Conservation (phyloP, 2,113 vertebrate genomes). For the Scomber scombrus region DNA sequence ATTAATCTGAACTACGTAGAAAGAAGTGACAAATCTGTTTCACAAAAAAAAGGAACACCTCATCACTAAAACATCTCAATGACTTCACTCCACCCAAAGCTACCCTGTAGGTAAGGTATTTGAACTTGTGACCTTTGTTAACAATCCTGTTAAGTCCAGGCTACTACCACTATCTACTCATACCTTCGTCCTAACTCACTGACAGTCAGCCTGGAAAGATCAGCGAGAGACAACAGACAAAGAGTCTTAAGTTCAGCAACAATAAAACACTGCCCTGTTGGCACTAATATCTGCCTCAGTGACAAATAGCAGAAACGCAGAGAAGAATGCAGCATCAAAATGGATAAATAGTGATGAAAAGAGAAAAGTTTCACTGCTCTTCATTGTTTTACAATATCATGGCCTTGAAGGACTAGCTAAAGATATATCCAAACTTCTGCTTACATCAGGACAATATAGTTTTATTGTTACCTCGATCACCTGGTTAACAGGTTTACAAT, state of each 20-base stretch:
- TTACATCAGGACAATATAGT: neutral
- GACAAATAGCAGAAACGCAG: constrained; percentile 21
- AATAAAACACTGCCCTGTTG: constrained; percentile 6
- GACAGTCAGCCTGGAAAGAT: constrained; percentile 22
- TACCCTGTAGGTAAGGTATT: constrained; percentile 23
- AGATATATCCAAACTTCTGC: neutral
- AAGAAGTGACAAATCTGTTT: neutral
- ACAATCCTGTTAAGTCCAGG: constrained; percentile 22
- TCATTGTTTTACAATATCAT: neutral
- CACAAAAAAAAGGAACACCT: neutral
- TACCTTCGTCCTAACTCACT: neutral
- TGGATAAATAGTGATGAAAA: constrained; percentile 1
- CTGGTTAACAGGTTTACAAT: no score
- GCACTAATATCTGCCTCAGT: neutral
- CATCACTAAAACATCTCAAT: constrained; percentile 7
- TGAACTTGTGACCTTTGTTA: constrained; percentile 35
- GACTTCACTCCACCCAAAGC: constrained; percentile 1
- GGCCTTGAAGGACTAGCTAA: neutral
- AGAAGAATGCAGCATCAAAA: constrained; percentile 15
- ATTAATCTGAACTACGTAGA: no score
- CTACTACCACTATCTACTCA: constrained; percentile 8
- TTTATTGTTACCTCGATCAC: neutral
- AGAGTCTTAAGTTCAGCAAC: constrained; percentile 22
- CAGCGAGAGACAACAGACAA: constrained; percentile 7
- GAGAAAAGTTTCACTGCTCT: neutral